phyloP scores from a whole-genome alignment of 2,797 vertebrate species.

The Threskiornis aethiopicus region DNA sequence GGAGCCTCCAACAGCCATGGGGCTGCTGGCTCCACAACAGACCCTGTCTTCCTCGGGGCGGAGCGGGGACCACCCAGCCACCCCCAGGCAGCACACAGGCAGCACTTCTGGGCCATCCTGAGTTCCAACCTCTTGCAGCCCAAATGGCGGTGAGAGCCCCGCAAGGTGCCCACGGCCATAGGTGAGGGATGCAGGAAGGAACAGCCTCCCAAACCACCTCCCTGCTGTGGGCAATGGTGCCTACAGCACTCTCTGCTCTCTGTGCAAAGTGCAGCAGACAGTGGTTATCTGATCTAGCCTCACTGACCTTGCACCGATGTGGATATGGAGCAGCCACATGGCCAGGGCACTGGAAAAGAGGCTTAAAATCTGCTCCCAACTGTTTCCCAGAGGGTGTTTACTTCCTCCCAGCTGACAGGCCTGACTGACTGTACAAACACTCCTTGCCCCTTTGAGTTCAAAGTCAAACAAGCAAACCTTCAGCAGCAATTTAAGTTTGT shows the following conservation, averaged over 20 bases:
- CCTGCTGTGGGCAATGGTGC: background rate
- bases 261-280: background rate
- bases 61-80: fast-evolving
- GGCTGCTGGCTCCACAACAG: background rate
- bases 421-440: background rate
- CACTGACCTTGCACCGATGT: fast-evolving
- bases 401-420: background rate
- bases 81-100: background rate
- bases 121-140: background rate
- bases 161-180: fast-evolving
- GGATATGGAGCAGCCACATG: background rate
- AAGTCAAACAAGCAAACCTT: background rate
- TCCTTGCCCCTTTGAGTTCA: background rate
- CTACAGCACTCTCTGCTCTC: background rate
- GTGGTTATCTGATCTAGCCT: background rate
- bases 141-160: fast-evolving
- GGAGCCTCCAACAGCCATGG: background rate
- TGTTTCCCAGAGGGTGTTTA: constrained; percentile 3
- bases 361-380: background rate
- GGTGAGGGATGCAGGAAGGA: background rate
- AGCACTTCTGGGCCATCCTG: background rate
- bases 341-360: background rate
- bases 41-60: background rate
- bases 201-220: background rate
- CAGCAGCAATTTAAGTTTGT: background rate